Conservation (phyloP, 2,797 vertebrate genomes). For the Macrochelys suwanniensis region DNA sequence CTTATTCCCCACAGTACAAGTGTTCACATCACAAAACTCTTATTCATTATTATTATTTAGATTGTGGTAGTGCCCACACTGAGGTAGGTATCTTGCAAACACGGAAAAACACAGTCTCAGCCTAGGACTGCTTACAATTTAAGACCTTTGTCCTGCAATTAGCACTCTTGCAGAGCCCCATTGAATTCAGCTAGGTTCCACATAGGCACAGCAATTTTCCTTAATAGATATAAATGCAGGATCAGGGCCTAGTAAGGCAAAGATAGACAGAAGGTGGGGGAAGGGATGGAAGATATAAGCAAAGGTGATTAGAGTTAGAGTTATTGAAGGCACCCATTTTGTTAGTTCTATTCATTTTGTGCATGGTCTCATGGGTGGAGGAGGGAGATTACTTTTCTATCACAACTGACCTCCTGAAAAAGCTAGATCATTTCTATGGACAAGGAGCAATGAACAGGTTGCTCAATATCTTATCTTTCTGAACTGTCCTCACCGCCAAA, state of each 20-base stretch:
- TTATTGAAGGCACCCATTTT: background rate
- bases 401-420: no score
- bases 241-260: background rate
- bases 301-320: background rate
- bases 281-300: background rate
- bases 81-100: background rate
- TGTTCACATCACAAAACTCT: background rate
- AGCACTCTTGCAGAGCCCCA: fast-evolving
- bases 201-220: fast-evolving
- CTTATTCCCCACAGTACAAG: background rate
- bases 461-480: background rate
- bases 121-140: background rate
- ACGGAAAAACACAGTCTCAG: background rate
- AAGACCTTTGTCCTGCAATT: background rate
- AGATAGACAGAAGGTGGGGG: background rate
- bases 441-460: background rate
- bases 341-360: background rate
- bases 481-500: background rate
- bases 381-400: no score
- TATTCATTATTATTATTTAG: background rate
- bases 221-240: background rate
- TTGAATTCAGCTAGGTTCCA: background rate
- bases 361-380: background rate
- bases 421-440: background rate
- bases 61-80: background rate